Evolutionary conservation across 2,797 vertebrate genomes (phyloP).

Genomic region (Anguilla marmorata): DNA sequence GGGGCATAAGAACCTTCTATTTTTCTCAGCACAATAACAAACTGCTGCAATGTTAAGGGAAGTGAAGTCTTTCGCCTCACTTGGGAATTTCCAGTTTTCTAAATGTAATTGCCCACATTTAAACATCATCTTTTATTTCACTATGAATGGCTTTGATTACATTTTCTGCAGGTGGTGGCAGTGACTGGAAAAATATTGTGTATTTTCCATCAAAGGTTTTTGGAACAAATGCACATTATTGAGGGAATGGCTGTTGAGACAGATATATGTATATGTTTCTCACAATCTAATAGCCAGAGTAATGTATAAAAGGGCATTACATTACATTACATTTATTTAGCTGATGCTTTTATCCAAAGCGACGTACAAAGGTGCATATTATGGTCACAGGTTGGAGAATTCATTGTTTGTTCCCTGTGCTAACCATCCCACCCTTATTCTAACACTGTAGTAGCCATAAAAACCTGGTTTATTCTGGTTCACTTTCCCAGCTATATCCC

Average conservation of each 20-base stretch:
- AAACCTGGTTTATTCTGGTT: too few relatives aligned
- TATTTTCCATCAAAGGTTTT: not conserved
- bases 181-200: not conserved
- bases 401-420: too few relatives aligned
- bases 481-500: too few relatives aligned
- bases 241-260: not conserved
- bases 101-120: not conserved
- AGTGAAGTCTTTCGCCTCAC: not conserved
- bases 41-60: not conserved
- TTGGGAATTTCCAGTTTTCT: not conserved
- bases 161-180: not conserved
- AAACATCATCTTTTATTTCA: not conserved
- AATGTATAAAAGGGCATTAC: too few relatives aligned
- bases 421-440: too few relatives aligned
- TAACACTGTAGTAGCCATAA: too few relatives aligned
- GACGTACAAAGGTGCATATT: too few relatives aligned
- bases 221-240: not conserved
- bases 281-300: too few relatives aligned
- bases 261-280: not conserved
- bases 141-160: not conserved
- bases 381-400: too few relatives aligned
- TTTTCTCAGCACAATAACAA: not conserved
- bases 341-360: too few relatives aligned
- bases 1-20: not conserved
- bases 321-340: too few relatives aligned